A percentile compares a stretch with the other conserved stretches of the same genome.
These are phyloP conservation scores for Drosophila maculinotata DNA, from an alignment of 2,888 invertebrate species.

Conservation along the genomic window DNA sequence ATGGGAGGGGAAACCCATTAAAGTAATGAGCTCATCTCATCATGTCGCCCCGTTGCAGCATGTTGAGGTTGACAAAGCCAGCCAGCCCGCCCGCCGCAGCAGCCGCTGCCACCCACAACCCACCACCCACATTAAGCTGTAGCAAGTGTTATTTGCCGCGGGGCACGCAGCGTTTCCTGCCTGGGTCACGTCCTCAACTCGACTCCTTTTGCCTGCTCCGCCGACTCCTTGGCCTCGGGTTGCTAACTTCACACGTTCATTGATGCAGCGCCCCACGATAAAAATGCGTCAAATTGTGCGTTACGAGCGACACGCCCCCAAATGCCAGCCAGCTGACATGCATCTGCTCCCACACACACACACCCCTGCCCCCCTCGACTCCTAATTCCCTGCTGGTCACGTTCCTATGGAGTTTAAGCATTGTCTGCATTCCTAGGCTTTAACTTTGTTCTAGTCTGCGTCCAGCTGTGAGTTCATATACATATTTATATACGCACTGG, in stretches of 20 bases:
- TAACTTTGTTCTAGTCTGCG: slow-evolving; percentile 30
- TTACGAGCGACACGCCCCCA: slow-evolving; percentile 67
- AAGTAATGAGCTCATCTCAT: slow-evolving; percentile 77
- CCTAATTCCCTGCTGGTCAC: slow-evolving; percentile 25
- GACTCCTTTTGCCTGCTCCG: slow-evolving; percentile 1
- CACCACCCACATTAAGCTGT: slow-evolving; percentile 4
- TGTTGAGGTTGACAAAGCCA: slow-evolving; percentile 74
- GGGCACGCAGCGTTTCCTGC: slow-evolving; percentile 70
- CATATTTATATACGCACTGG: slow-evolving; percentile 12
- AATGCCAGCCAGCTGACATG: slow-evolving; percentile 30
- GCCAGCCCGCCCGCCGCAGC: slow-evolving; percentile 31
- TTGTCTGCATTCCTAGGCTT: slow-evolving; percentile 49
- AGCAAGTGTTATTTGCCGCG: slow-evolving; percentile 59
- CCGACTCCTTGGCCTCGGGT: slow-evolving; percentile 2
- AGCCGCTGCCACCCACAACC: slow-evolving; percentile 12
- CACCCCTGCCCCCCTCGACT: neutral
- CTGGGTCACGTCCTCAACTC: slow-evolving; percentile 46
- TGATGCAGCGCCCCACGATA: slow-evolving; percentile 34
- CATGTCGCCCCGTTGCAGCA: slow-evolving; percentile 46
- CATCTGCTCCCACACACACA: neutral
- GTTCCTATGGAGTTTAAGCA: slow-evolving; percentile 14
- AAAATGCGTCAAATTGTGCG: slow-evolving; percentile 79
- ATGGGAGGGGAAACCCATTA: slow-evolving; percentile 59
- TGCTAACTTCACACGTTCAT: slow-evolving; percentile 57
- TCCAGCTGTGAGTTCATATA: slow-evolving; percentile 37